Evolutionary conservation across 92 coral and sea anemone species (phyloP), one percentile per base, ranked within the genome.

Genomic region (Phenganax stokvisi): DNA sequence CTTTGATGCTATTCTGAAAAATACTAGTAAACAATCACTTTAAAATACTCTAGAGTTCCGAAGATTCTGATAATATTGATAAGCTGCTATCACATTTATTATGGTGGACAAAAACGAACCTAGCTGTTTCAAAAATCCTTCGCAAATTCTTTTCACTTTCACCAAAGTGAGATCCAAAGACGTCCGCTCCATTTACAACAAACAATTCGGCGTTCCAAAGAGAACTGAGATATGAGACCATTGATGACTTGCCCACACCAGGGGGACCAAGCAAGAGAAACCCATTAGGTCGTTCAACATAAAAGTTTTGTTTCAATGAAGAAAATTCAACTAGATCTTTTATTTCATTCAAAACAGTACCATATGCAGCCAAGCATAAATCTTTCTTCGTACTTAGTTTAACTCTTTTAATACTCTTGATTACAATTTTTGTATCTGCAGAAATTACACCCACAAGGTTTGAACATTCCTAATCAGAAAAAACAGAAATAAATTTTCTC

Each of bases 121-220:
- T 83, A 20, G 99, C 99, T 70, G 76, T 89, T 66, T 92, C 88
- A 80, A 96, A 96, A 12, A 84, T 81, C 56, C 84, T 90, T 66
- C 99, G 86, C 72, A 96, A 84, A 75, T 96, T 92, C 56, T 90
- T 97, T 73, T 96, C 99, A 85, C 99, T 96, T 81, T 96, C 97
- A 28, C 99, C 99, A 64, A 93, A 82, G 86, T 92, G 97, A 55
- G 99, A 92, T 25, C 97, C 97, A 87, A 92, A 96, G 27, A 96
- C 81, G 86, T 96, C 97, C n/a, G 97, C 88, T 29, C 99, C 97
- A 84, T 92, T 92, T 47, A 92, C 54, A 7, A 90, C 83, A 67
- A 96, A 74, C 61, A 92, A 54, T 87, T 85, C 92, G 11, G 89
- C 89, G 54, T 84, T 82, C 72, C 97, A 96, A 80, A 84, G 87